Evolutionary conservation across 2,113 vertebrate genomes (phyloP).

Genomic region (Oceanodroma tethys): DNA sequence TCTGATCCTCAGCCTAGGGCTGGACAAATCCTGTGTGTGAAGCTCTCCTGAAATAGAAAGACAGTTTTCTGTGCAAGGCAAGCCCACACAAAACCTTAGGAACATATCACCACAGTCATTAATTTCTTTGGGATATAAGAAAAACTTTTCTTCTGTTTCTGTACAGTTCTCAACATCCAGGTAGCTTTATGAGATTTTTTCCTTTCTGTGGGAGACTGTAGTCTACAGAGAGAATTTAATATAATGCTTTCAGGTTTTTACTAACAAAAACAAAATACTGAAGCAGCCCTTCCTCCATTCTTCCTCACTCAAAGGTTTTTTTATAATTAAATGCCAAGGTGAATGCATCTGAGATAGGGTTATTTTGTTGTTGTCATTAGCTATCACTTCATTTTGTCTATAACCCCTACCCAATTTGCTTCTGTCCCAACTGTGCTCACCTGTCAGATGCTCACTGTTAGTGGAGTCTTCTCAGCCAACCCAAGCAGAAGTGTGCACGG

Average conservation of each 20-base stretch:
- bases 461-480: not conserved
- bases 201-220: not conserved
- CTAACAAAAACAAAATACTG: not conserved
- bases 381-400: not conserved
- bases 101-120: not conserved
- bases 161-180: not conserved
- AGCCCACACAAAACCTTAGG: not conserved
- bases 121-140: not conserved
- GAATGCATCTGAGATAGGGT: not conserved
- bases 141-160: not conserved
- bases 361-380: not conserved
- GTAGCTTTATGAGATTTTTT: not conserved
- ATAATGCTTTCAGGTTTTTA: not conserved
- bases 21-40: not conserved
- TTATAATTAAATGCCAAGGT: not conserved
- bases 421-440: not conserved
- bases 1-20: not conserved
- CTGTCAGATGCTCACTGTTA: fast-evolving
- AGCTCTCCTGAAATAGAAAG: not conserved
- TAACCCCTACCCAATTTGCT: not conserved
- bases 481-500: not conserved
- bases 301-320: not conserved
- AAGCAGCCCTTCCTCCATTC: not conserved
- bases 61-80: not conserved
- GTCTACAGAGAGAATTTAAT: not conserved